Evolutionary conservation across 2,797 vertebrate species (phyloP), one percentile per base, ranked within the genome.

Genomic region (Sebastes taczanowskii): DNA sequence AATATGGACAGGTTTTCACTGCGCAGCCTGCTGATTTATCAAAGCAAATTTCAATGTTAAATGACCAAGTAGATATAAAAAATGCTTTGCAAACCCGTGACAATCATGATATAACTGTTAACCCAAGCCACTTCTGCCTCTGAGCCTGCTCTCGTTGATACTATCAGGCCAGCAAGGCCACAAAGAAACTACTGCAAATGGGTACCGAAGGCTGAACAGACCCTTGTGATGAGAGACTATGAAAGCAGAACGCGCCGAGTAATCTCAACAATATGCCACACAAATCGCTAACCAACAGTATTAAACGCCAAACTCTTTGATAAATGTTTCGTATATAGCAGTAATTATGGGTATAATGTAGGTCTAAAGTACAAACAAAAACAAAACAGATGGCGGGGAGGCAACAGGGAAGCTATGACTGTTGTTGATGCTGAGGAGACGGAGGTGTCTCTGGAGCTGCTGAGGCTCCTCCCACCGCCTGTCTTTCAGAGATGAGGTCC

Each of bases 401-500:
- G 7, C 18, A 34, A 70, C 5, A 22, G 67, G 73, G 63, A 89
- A 94, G 94, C 95, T 96, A 96, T 88, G 95, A 96, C 81, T 92
- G 92, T 18, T 90, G 87, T 82, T 87, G 91, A 67, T 92, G 92
- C 78, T 67, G 93, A 80, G 81, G 82, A 71, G 88, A 82, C 3
- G 87, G 79, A 63, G 89, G 78, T 10, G 83, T 86, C 71, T 94
- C 91, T 70, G 91, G 30, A 71, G 86, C 79, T 64, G 11, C 74
- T 6, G 74, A 34, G 59, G 84, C 82, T 46, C 61, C 86, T 16
- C 75, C 92, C 49, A 23, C 87, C 52, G 10, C 88, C 90, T 89
- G 94, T 94, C 86, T 81, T 49, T 92, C 93, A 83, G 93, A 93
- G 71, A 93, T 71, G 1, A 96, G 90, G 72, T 96, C 96, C 87